Evolutionary conservation across 2,888 invertebrate species (phyloP), one percentile per base, ranked within the genome.

Genomic region (Himalopsyche japonica): DNA sequence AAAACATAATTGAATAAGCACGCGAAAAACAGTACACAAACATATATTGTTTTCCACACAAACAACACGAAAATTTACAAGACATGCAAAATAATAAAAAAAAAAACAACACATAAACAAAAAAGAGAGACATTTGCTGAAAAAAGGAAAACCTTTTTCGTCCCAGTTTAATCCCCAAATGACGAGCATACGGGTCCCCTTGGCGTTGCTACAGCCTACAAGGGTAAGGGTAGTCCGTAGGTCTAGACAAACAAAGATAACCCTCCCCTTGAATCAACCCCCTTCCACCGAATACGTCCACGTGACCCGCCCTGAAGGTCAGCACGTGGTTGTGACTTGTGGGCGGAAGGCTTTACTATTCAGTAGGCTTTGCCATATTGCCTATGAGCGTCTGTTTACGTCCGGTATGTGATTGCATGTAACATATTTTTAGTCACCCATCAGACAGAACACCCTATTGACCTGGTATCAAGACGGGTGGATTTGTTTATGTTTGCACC

Each of bases 161-260:
- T 57, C 57, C 57, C 57, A 57, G 57, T 57, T 57, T 83, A 83
- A 83, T 83, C 81, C 83, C 80, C 83, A 57, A 57, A 57, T 57
- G 57, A 57, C 57, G 57, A 57, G 57, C 57, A 57, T 57, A 57
- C 57, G 57, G 57, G 57, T 57, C 57, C 57, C 57, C 57, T 57
- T 57, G 57, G 57, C 57, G 57, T 57, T 20, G 57, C 57, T 57
- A 57, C 57, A 57, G 57, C 57, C 57, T 57, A 57, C 57, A 57
- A 57, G 57, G 57, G 57, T 57, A 57, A 57, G 57, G 57, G 57
- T 57, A 57, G 83, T 80, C 83, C 80, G 83, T 34, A 70, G 27
- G 83, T 83, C 83, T 83, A 83, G 83, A 83, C 83, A 83, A 83
- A 83, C 83, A 83, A 83, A 83, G 83, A 83, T 83, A 80, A 80